Percentiles rank a stretch among this genome's conserved stretches.
These are phyloP conservation scores for Brachypodius melanocephalos DNA, from an alignment of 2,113 vertebrate genomes.

Conservation along the genomic window DNA sequence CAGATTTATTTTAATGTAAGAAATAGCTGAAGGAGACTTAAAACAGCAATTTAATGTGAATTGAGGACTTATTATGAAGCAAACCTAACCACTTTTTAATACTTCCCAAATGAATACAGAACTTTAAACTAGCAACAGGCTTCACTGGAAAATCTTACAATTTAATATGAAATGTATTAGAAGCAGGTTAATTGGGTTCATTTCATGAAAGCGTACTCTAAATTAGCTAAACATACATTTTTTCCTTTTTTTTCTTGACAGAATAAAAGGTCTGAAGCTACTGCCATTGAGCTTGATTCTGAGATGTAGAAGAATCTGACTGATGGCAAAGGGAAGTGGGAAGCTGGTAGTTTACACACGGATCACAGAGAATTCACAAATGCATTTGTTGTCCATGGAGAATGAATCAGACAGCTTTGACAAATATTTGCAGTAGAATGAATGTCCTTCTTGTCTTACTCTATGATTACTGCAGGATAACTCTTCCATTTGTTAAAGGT, in stretches of 20 bases:
- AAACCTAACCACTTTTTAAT: not conserved
- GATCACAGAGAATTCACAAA: not conserved
- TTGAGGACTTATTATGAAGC: not conserved
- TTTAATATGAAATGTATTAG: not conserved
- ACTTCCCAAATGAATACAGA: not conserved
- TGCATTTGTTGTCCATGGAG: not conserved
- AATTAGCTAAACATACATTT: not conserved
- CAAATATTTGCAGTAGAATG: slow-evolving; percentile 1
- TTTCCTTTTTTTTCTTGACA: not conserved
- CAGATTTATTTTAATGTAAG: not conserved
- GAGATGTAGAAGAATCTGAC: not conserved
- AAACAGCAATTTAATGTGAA: not conserved
- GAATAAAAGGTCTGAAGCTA: not conserved
- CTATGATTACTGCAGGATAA: not conserved
- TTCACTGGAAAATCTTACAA: slow-evolving; percentile 3
- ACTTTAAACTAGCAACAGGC: slow-evolving; percentile 10
- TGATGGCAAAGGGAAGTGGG: not conserved
- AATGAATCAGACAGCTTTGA: not conserved
- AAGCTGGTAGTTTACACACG: not conserved
- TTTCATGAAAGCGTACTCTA: not conserved
- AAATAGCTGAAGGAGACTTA: not conserved
- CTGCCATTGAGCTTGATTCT: not conserved
- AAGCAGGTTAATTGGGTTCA: slow-evolving; percentile 30
- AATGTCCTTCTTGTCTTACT: not conserved
- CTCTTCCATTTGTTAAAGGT: not conserved